A percentile compares a stretch with the other conserved stretches of the same genome.
Conservation (phyloP, 1,140 invertebrate genomes). For the Dysdera silvatica region DNA sequence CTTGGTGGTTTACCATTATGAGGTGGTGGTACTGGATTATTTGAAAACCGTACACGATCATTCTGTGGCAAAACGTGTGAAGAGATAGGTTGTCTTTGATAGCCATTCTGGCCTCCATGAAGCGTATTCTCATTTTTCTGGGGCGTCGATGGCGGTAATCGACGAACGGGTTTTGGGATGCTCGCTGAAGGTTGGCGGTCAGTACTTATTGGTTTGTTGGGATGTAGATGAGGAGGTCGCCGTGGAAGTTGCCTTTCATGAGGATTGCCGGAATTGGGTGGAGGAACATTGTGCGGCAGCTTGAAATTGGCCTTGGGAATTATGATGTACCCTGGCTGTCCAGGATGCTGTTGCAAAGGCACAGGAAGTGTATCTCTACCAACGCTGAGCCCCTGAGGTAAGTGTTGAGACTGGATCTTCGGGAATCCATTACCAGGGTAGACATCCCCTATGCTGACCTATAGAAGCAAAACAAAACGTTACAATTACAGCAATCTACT, state of each 20-base stretch:
- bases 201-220: not conserved
- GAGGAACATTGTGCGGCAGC: constrained; percentile 9
- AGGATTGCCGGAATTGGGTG: not conserved
- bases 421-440: constrained; percentile 1
- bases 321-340: constrained; percentile 18
- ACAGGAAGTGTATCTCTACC: constrained; percentile 1
- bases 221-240: constrained; percentile 2
- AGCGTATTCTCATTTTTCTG: constrained; percentile 6
- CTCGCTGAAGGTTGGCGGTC: constrained; percentile 5
- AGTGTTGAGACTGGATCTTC: not conserved
- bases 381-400: not conserved
- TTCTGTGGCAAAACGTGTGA: too few relatives aligned
- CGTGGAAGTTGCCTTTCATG: constrained; percentile 11
- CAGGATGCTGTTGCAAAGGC: not conserved
- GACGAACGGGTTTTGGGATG: too few relatives aligned
- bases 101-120: not conserved
- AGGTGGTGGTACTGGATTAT: too few relatives aligned
- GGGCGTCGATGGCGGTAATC: constrained; percentile 1
- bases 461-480: too few relatives aligned
- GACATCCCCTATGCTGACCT: too few relatives aligned
- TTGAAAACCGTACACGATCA: too few relatives aligned
- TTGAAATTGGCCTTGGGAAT: constrained; percentile 16
- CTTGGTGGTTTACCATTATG: too few relatives aligned
- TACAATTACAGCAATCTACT: too few relatives aligned
- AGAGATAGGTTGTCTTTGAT: too few relatives aligned